phyloP scores from a whole-genome alignment of 2,113 vertebrate genomes.

The Collichthys lucidus region DNA sequence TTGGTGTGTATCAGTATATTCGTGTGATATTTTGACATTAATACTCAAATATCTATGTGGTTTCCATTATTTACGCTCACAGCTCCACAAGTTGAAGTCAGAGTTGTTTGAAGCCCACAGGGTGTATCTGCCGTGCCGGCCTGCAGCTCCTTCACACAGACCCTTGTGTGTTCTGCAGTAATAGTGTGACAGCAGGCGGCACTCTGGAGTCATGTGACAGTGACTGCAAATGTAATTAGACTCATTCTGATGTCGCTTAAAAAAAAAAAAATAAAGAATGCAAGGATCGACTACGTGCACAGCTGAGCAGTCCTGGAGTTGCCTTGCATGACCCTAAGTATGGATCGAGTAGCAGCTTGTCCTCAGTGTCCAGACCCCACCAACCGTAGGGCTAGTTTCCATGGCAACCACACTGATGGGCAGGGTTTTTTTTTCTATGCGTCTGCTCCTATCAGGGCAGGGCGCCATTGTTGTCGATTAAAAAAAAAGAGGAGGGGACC shows the following conservation, averaged over 20 bases:
- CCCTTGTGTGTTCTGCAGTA: slow-evolving; percentile 28
- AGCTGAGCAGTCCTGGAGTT: slow-evolving; percentile 18
- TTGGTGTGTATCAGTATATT: slow-evolving; percentile 46
- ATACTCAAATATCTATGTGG: background rate
- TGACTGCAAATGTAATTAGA: background rate
- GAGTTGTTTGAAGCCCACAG: background rate
- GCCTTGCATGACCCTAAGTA: slow-evolving; percentile 55
- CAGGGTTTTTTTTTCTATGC: slow-evolving; percentile 20
- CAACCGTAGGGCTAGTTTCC: slow-evolving; percentile 50
- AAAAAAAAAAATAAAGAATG: background rate
- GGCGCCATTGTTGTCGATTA: slow-evolving; percentile 28
- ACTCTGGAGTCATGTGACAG: slow-evolving; percentile 14
- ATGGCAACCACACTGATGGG: slow-evolving; percentile 44
- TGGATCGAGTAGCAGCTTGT: slow-evolving; percentile 44
- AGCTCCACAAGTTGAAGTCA: slow-evolving; percentile 5
- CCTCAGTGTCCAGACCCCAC: slow-evolving; percentile 33
- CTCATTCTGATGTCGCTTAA: background rate
- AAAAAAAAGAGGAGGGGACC: slow-evolving; percentile 44
- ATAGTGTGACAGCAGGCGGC: slow-evolving; percentile 56
- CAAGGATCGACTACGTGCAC: no score
- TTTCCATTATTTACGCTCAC: background rate
- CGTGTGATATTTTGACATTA: slow-evolving; percentile 29
- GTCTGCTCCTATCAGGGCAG: slow-evolving; percentile 33
- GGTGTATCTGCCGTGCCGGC: slow-evolving; percentile 8
- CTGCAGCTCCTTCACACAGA: slow-evolving; percentile 33